Evolutionary conservation across 2,888 invertebrate genomes (phyloP).

Genomic region (Euspilapteryx auroguttella): DNA sequence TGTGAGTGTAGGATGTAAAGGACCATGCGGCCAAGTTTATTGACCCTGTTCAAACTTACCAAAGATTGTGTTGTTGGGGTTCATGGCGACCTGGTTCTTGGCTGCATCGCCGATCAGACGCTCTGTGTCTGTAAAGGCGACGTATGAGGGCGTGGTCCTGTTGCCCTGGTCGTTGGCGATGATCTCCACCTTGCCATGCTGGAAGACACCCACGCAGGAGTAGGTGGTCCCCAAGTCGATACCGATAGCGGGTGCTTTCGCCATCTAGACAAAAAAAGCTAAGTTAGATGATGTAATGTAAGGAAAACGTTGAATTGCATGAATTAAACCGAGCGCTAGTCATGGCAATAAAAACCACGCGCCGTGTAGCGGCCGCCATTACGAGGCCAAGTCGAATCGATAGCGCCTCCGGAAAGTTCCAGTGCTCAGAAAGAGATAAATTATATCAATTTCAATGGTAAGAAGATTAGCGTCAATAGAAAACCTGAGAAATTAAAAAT

Average conservation of each 20-base stretch:
- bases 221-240: slow-evolving; percentile 96
- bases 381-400: not conserved
- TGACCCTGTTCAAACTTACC: slow-evolving; percentile 46
- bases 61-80: slow-evolving; percentile 86
- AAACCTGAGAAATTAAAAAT: not conserved
- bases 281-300: not conserved
- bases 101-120: slow-evolving; percentile 83
- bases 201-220: slow-evolving; percentile 92
- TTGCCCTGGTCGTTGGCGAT: slow-evolving; percentile 91
- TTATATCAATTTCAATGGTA: not conserved
- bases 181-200: slow-evolving; percentile 88
- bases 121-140: slow-evolving; percentile 84
- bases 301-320: no score
- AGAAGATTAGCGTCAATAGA: not conserved
- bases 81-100: slow-evolving; percentile 85
- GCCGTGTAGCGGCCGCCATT: not conserved
- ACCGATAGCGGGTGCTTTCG: slow-evolving; percentile 86
- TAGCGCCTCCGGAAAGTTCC: slow-evolving; percentile 4
- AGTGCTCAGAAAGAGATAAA: not conserved
- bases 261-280: slow-evolving; percentile 45
- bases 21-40: no score
- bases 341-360: no score
- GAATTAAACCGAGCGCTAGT: no score
- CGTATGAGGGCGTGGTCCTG: slow-evolving; percentile 83
- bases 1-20: no score